A percentile compares a stretch with the other conserved stretches of the same genome.
Conservation (phyloP, 2,797 vertebrate species). For the Poecilia gillii region DNA sequence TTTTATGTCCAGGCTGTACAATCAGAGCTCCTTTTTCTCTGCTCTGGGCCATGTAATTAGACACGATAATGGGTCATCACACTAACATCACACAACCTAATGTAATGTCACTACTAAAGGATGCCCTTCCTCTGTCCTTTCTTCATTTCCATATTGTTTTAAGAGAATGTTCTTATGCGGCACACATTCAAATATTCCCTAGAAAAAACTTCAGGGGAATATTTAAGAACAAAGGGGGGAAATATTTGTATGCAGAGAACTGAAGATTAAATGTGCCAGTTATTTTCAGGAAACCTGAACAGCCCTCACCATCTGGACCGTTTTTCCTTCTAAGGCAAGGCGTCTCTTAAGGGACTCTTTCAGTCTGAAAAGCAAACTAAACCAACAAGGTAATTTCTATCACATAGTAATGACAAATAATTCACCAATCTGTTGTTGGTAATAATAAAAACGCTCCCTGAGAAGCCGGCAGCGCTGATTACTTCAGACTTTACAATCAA, state of each 20-base stretch:
- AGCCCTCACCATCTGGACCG: constrained; percentile 36
- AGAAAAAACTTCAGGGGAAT: neutral
- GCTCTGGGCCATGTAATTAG: neutral
- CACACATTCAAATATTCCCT: neutral
- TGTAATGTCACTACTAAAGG: neutral
- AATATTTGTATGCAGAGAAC: constrained; percentile 21
- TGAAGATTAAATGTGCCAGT: constrained; percentile 48
- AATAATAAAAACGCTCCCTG: constrained; percentile 18
- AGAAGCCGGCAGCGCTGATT: constrained; percentile 40
- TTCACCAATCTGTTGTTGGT: constrained; percentile 49
- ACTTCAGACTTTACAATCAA: constrained; percentile 37
- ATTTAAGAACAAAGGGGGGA: constrained; percentile 1
- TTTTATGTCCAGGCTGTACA: neutral
- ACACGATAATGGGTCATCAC: neutral
- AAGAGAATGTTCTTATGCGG: neutral
- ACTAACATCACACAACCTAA: neutral
- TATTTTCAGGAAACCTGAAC: constrained; percentile 43
- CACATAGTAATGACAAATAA: constrained; percentile 52
- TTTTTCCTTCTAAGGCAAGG: constrained; percentile 34
- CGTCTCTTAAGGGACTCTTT: constrained; percentile 29
- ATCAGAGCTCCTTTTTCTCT: neutral
- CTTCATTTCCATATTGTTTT: neutral
- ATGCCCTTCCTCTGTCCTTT: constrained; percentile 3
- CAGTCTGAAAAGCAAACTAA: constrained; percentile 34
- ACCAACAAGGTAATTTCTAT: constrained; percentile 62